Conservation (phyloP, 2,888 invertebrate genomes). For the Netelia inedita region DNA sequence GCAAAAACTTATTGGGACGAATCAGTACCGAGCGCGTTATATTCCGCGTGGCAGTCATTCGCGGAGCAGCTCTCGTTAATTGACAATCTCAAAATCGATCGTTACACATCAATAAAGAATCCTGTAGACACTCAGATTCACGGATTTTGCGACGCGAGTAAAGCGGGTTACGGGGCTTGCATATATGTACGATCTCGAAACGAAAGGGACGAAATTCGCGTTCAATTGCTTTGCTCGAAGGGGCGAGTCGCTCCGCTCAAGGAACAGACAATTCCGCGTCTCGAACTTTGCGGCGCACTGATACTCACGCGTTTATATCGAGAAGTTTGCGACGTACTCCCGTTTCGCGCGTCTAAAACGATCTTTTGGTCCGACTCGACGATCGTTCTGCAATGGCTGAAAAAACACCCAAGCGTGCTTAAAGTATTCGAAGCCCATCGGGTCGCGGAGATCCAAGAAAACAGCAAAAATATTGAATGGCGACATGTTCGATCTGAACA, state of each 20-base stretch:
- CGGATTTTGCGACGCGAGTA: slow-evolving; percentile 72
- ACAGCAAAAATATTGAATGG: slow-evolving; percentile 58
- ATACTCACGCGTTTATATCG: slow-evolving; percentile 64
- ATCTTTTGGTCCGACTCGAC: slow-evolving; percentile 73
- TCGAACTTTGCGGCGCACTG: slow-evolving; percentile 74
- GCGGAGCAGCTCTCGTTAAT: slow-evolving; percentile 44
- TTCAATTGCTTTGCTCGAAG: slow-evolving; percentile 73
- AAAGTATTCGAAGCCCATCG: slow-evolving; percentile 73
- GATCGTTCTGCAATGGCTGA: slow-evolving; percentile 72
- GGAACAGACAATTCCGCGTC: slow-evolving; percentile 69
- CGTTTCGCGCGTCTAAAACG: slow-evolving; percentile 22
- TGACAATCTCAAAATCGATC: slow-evolving; percentile 47
- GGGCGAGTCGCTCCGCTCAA: slow-evolving; percentile 76
- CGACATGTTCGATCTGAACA: slow-evolving; percentile 55
- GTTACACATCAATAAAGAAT: slow-evolving; percentile 18
- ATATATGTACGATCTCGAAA: slow-evolving; percentile 66
- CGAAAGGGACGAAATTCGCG: slow-evolving; percentile 8
- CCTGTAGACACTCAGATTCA: slow-evolving; percentile 64
- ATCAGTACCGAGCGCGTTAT: slow-evolving; percentile 49
- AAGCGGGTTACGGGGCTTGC: slow-evolving; percentile 69
- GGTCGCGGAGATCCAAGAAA: slow-evolving; percentile 71
- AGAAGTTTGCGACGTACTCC: slow-evolving; percentile 31
- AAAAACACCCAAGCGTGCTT: slow-evolving; percentile 58
- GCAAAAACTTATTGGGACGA: slow-evolving; percentile 65
- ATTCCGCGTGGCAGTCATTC: slow-evolving; percentile 46